These are phyloP conservation scores for Lasaia peninsularis DNA, from an alignment of 1,140 invertebrate species.

Conservation along the genomic window DNA sequence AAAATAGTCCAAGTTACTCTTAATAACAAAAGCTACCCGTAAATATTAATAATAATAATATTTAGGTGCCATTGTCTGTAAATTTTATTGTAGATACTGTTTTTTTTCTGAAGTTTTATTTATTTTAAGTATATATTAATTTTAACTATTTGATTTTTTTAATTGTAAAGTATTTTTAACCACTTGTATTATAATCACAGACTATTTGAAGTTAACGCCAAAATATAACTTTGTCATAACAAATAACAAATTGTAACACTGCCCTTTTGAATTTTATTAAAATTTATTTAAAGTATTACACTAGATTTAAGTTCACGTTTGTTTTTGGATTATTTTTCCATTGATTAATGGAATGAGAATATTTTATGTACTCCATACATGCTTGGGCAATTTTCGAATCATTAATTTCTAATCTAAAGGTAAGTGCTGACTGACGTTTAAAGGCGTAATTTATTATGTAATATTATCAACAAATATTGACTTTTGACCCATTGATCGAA, in stretches of 20 bases:
- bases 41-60: too few relatives aligned
- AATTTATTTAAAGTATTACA: neutral
- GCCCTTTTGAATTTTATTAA: neutral
- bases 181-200: neutral
- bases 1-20: too few relatives aligned
- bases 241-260: neutral
- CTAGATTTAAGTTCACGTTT: slow-evolving; percentile 15
- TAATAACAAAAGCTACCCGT: too few relatives aligned
- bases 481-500: too few relatives aligned
- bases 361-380: slow-evolving; percentile 19
- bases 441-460: neutral
- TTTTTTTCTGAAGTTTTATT: too few relatives aligned
- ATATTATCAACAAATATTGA: neutral
- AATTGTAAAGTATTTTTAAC: neutral
- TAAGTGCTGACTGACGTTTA: too few relatives aligned
- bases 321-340: slow-evolving; percentile 9
- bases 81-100: too few relatives aligned
- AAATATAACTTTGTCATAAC: neutral
- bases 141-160: too few relatives aligned
- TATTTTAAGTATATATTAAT: too few relatives aligned
- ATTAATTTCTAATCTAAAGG: neutral
- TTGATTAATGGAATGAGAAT: slow-evolving; percentile 6
- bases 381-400: slow-evolving; percentile 23
- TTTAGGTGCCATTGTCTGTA: too few relatives aligned
- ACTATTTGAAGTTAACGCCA: neutral